Conservation (phyloP, 2,797 vertebrate species). For the Bryconaethiops microstoma region DNA sequence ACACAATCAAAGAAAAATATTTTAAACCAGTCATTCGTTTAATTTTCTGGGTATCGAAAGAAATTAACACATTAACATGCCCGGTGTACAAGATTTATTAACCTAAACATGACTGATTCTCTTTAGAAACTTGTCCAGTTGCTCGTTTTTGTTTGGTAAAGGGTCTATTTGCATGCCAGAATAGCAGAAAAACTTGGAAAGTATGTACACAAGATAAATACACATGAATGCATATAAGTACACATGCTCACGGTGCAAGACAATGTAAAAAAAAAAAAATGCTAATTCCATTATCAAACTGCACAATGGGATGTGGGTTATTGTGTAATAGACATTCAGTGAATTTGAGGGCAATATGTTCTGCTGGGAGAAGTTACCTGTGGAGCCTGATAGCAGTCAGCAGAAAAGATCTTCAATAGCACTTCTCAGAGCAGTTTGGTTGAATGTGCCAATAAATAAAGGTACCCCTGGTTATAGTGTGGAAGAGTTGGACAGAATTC, state of each 20-base stretch:
- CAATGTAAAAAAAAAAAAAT: too few species aligned
- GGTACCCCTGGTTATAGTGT: not conserved
- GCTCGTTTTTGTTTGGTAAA: not conserved
- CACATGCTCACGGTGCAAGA: not conserved
- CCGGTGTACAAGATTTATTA: too few species aligned
- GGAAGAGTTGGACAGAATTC: not conserved
- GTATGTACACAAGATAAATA: too few species aligned
- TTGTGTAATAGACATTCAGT: not conserved
- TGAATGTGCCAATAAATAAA: not conserved
- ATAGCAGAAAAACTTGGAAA: too few species aligned
- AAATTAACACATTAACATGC: too few species aligned
- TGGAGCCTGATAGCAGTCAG: not conserved
- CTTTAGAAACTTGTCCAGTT: not conserved
- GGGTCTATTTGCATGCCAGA: too few species aligned
- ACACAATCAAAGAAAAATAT: not conserved
- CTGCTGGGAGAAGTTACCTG: not conserved
- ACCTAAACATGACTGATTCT: not conserved
- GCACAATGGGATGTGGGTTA: not conserved
- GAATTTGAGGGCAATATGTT: not conserved
- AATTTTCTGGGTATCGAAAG: too few species aligned
- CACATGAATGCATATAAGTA: not conserved
- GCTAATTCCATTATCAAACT: too few species aligned
- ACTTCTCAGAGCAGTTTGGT: not conserved
- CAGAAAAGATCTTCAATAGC: not conserved
- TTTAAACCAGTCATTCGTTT: too few species aligned